Base-by-base conservation (phyloP, 64 coral and sea anemone genomes). In the Dendrophyllia cribrosa region DNA sequence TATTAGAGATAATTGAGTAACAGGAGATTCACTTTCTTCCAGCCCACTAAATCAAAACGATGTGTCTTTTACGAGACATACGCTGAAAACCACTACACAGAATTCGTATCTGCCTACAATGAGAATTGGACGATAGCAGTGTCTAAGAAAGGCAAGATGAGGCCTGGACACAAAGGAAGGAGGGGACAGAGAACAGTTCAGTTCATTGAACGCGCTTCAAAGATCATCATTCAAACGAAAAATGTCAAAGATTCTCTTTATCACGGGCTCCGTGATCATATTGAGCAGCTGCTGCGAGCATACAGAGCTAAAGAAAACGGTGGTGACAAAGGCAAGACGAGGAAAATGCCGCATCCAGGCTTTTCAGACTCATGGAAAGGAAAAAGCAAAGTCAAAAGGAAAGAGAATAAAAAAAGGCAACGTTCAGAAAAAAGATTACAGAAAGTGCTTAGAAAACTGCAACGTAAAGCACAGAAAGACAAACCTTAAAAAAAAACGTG, bases 21-120 rank as follows among this genome's bases (percentile, higher is more conserved):
- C 7, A 56, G 7, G 5, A 56, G 7, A 12, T 56, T 7, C 53
- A 7, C 17, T 67, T 67, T 68, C 20, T 66, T 66, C 9, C 80
- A 93, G 82, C 53, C 91, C 17, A 84, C 92, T 3, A 97, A 91
- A 64, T 92, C 95, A 13, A 88, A 83, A 26, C 20, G 80, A 17
- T 97, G 95, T 58, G 95, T 97, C n/a, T 97, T 97, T 89, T 94
- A 97, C 75, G 95, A 97, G 61, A 80, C 64, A 66, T 94, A 94
- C 65, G 92, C 95, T 11, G 64, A 83, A 5, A 94, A 97, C 44
- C 93, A 86, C 34, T 97, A 91, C 65, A 94, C 95, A 9, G 88
- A 97, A 79, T 97, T 97, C 56, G 22, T 69, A 22, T 97, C 95
- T 9, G 84, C 95, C 66, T 93, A 91, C 15, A 97, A 94, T 55